Evolutionary conservation across 2,888 invertebrate species (phyloP).

Genomic region (Drosophila sordidula): DNA sequence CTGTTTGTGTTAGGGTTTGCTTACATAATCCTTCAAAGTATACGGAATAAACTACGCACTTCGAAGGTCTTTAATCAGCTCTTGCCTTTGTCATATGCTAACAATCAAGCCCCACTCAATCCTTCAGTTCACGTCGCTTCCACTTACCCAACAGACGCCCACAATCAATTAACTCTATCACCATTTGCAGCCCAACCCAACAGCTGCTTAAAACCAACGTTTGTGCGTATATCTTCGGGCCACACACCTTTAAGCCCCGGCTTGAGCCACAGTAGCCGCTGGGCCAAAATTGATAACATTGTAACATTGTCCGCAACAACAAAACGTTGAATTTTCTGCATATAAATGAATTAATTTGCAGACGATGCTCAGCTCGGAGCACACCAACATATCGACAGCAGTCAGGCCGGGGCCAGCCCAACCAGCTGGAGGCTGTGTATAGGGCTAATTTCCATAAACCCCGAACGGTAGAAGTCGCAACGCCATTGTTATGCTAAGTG

Average conservation of each 20-base stretch:
- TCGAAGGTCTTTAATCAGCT: conserved; percentile 36
- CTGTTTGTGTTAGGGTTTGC: background rate
- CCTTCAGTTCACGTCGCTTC: conserved; percentile 7
- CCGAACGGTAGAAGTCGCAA: conserved; percentile 64
- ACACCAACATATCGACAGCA: conserved; percentile 7
- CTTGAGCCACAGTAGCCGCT: conserved; percentile 55
- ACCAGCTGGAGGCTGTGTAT: conserved; percentile 64
- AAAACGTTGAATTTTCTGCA: conserved; percentile 75
- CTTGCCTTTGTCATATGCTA: conserved; percentile 22
- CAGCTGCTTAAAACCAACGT: conserved; percentile 14
- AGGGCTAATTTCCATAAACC: conserved; percentile 79
- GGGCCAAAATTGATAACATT: conserved; percentile 78
- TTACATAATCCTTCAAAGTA: conserved; percentile 30
- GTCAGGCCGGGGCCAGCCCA: conserved; percentile 30
- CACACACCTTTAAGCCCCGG: conserved; percentile 49
- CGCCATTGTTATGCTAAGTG: conserved; percentile 81
- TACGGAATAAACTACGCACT: conserved; percentile 8
- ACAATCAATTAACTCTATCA: conserved; percentile 63
- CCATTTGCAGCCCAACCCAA: conserved; percentile 14
- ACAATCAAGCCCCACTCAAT: conserved; percentile 33
- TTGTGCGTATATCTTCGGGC: conserved; percentile 40
- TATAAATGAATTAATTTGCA: conserved; percentile 83
- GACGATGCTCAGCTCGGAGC: conserved; percentile 31
- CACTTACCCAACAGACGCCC: conserved; percentile 12
- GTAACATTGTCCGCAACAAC: conserved; percentile 66